A percentile compares a stretch with the other conserved stretches of the same genome.
Evolutionary conservation across 2,113 vertebrate species (phyloP).

Genomic region (Pogonocichla stellata): DNA sequence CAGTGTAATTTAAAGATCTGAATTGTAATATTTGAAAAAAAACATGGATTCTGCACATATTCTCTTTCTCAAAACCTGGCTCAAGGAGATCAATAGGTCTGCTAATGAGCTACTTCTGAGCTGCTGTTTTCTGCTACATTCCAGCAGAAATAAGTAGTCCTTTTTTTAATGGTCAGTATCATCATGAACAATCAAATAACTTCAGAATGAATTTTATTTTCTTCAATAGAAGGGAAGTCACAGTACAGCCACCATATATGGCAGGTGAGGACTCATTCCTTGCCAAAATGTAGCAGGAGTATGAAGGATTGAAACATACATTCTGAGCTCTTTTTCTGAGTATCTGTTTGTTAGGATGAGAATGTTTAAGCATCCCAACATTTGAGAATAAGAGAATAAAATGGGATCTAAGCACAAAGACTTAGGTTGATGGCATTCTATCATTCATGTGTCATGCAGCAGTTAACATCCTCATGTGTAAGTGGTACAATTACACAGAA

Average conservation of each 20-base stretch:
- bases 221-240: not conserved
- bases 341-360: not conserved
- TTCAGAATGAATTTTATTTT: not conserved
- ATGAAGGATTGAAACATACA: not conserved
- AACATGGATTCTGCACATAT: not conserved
- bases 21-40: not conserved
- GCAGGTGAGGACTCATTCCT: not conserved
- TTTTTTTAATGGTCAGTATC: not conserved
- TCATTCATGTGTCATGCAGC: not conserved
- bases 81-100: not conserved
- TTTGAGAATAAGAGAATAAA: not conserved
- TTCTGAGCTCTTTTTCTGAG: not conserved
- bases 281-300: not conserved
- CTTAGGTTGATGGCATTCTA: not conserved
- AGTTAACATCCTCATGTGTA: not conserved
- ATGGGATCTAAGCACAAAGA: not conserved
- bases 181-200: not conserved
- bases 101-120: not conserved
- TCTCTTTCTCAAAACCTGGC: not conserved
- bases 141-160: not conserved
- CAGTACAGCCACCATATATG: not conserved
- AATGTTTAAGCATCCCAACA: not conserved
- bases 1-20: not conserved
- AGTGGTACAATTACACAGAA: no score
- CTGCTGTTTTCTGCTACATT: not conserved